Conservation (phyloP, 2,888 invertebrate genomes). For the Philhelius pedissequus region DNA sequence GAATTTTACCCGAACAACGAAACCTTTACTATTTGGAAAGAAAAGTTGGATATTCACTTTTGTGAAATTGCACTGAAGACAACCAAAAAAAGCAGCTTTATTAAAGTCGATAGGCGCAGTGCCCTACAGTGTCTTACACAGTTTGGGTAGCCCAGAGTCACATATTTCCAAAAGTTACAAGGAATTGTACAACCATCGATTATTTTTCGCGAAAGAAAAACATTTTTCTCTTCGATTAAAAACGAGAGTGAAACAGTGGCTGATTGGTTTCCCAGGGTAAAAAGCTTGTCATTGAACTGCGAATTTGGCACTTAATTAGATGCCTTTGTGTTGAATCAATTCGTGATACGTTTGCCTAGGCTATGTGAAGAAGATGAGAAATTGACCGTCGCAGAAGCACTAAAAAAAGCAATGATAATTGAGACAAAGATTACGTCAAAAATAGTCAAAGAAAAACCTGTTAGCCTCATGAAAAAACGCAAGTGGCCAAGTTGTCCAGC, state of each 20-base stretch:
- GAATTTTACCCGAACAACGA: slow-evolving; percentile 11
- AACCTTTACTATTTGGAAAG: slow-evolving; percentile 10
- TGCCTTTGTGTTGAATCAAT: background rate
- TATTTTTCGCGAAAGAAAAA: background rate
- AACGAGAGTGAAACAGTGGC: background rate
- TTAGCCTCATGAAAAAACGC: no score
- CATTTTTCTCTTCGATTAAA: background rate
- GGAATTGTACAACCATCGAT: background rate
- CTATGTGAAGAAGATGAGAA: slow-evolving; percentile 13
- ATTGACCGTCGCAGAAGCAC: background rate
- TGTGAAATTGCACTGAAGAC: background rate
- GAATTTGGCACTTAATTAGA: background rate
- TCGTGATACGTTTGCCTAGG: background rate
- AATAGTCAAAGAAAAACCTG: background rate
- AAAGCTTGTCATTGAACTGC: background rate
- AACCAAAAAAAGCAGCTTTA: slow-evolving; percentile 13
- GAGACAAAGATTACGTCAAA: slow-evolving; percentile 9
- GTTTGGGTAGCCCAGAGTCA: background rate
- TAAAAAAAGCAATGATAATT: slow-evolving; percentile 17
- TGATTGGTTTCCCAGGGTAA: background rate
- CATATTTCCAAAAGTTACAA: background rate
- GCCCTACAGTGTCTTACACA: no score
- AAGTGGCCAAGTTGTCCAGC: background rate
- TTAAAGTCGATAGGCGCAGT: slow-evolving; percentile 6
- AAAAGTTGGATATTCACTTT: background rate